Evolutionary conservation across 1,140 invertebrate genomes (phyloP).

Genomic region (Cherax quadricarinatus): DNA sequence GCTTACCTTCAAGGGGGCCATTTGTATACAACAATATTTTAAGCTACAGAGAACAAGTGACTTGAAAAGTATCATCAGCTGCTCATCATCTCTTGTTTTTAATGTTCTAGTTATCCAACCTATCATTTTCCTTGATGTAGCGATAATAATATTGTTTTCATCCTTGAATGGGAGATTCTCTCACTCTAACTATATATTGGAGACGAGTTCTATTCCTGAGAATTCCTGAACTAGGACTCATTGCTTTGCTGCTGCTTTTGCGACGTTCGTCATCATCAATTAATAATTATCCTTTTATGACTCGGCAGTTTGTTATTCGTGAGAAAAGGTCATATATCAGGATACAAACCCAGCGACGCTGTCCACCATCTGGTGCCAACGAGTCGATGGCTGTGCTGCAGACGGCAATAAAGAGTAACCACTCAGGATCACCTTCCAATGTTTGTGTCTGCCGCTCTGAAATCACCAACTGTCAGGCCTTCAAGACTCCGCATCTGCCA

Average conservation of each 20-base stretch:
- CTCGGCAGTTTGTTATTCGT: background rate
- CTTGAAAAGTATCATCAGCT: no score
- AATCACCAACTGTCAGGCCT: background rate
- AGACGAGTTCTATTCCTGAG: no score
- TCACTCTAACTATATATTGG: no score
- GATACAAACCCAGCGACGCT: background rate
- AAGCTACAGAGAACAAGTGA: no score
- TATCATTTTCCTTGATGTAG: no score
- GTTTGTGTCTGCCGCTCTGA: background rate
- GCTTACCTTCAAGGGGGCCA: no score
- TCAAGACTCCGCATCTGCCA: background rate
- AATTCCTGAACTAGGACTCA: background rate
- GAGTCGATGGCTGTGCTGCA: background rate
- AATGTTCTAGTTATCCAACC: no score
- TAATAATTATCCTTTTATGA: background rate
- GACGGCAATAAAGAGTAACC: background rate
- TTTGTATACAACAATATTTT: no score
- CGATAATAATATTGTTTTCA: no score
- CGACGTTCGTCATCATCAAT: background rate
- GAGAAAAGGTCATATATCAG: background rate
- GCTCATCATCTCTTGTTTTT: no score
- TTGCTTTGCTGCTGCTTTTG: background rate
- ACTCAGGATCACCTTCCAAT: background rate
- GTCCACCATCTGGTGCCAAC: background rate
- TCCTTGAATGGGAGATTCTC: no score